Percentiles rank a stretch among this genome's conserved stretches.
Conservation (phyloP, 37 sponge, comb jelly and placozoan species). For the Eunapius fragilis region DNA sequence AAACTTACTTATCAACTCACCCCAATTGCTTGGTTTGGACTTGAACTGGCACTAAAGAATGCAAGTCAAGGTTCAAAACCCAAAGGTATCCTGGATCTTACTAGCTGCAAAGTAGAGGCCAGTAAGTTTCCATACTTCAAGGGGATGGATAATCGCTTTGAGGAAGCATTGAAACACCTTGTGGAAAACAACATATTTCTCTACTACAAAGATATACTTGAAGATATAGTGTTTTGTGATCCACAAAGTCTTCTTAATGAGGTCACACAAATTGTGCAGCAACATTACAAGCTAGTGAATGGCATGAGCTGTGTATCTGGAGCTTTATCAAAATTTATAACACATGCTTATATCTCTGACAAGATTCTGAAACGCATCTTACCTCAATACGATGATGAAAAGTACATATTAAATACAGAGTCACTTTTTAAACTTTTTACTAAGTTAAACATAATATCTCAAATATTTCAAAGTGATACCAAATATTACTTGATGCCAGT, state of each 20-base stretch:
- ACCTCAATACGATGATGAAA: neutral
- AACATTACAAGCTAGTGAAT: neutral
- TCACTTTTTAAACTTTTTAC: neutral
- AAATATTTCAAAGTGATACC: neutral
- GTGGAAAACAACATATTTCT: neutral
- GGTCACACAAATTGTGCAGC: neutral
- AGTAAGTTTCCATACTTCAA: neutral
- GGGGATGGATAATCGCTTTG: neutral
- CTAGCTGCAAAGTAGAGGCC: neutral
- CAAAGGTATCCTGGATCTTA: neutral
- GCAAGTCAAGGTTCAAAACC: neutral
- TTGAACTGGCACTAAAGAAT: neutral
- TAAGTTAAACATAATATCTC: neutral
- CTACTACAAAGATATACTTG: neutral
- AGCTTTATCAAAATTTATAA: neutral
- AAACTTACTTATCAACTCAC: neutral
- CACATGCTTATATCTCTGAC: neutral
- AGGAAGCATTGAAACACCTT: neutral
- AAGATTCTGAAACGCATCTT: neutral
- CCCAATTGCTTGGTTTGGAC: neutral
- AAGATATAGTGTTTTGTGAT: neutral
- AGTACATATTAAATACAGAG: neutral
- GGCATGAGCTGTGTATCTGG: neutral
- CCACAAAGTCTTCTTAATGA: neutral
- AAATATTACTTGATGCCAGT: neutral